Base-by-base conservation (phyloP, 2,113 vertebrate genomes). In the Centropus unirufus region DNA sequence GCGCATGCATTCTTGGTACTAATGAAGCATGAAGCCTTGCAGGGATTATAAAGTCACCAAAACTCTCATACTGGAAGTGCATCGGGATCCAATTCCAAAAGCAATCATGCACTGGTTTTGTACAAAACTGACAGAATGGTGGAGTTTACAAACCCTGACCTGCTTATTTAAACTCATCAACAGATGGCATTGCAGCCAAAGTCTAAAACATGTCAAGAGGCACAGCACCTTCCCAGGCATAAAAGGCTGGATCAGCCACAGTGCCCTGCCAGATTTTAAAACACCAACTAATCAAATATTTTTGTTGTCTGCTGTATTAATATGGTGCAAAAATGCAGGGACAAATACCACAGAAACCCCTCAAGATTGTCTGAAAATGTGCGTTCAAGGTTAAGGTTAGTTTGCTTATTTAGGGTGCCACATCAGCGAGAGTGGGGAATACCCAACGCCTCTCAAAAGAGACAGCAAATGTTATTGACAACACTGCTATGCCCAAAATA, bases 91-190 rank as follows among this genome's bases (percentile, higher is more conserved):
- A 83, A 55, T 74, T 94, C 85, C 82, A 86, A 78, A 91, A 90
- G 78, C 59, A 82, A 74, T 69, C 77, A 83, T 17, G 12, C 47
- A 21, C 30, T 68, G 68, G 34, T 46, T 93, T 87, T 85, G 58
- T 62, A 86, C 5, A 17, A 83, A 86, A 70, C 29, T 70, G 63
- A 90, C 62, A 87, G 66, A 93, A 91, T 18, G 29, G 74, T 81
- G 44, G 9, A 57, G 63, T 87, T 95, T 66, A 92, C 75, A 92
- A 91, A 95, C 64, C 18, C 49, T 61, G 59, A 86, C 63, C 84
- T 83, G 78, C 67, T 87, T 91, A 51, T 80, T 93, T 80, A 88
- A 90, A 86, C 67, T 76, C 88, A 88, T 81, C 72, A 96, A 92
- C 44, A 94, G 70, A 83, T 58, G 49, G 51, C 68, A 87, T 88